Evolutionary conservation across 2,113 vertebrate species (phyloP), one percentile per base, ranked within the genome.

Genomic region (Amblyornis subalaris): DNA sequence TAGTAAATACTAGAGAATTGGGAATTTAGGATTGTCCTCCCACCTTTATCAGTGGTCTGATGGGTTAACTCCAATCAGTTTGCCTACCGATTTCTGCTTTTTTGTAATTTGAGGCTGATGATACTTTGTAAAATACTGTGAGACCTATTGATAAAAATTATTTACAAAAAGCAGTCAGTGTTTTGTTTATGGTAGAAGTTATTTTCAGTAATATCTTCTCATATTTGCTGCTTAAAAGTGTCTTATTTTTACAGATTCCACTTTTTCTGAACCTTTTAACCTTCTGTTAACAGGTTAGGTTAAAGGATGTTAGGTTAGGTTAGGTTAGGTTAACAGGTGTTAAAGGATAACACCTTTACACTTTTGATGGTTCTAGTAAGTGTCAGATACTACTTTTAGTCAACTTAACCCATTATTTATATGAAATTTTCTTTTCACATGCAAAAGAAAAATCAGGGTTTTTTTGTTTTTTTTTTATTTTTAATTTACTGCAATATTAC

Each of bases 101-200:
- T 79, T 50, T 65, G 13, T 20, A 65, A 23, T 22, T n/a, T 65
- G n/a, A 71, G 28, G 19, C 1, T 79, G 10, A 51, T 23, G 4
- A 25, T 4, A 51, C 7, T 35, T 67, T 25, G 9, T 25, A n/a
- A 79, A 90, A 66, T 42, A 74, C n/a, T 62, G 21, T 16, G 7
- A 78, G 17, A 50, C 2, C 2, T 71, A 40, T 15, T 20, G 5
- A 66, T 54, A 58, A 85, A 66, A 78, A 40, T 19, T 58, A 35
- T 12, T 26, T 55, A 31, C 2, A 64, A 76, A 75, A 67, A 12
- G 0, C 10, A 33, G 1, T 12, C 20, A 40, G 5, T 50, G 20
- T 36, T 69, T 25, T 51, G 24, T 9, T 76, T 65, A 72, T 14
- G 5, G 29, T 15, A 78, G 6, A 77, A 65, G 7, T 57, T 54